phyloP scores from a whole-genome alignment of 2,797 vertebrate genomes.

The Epinephelus coioides region DNA sequence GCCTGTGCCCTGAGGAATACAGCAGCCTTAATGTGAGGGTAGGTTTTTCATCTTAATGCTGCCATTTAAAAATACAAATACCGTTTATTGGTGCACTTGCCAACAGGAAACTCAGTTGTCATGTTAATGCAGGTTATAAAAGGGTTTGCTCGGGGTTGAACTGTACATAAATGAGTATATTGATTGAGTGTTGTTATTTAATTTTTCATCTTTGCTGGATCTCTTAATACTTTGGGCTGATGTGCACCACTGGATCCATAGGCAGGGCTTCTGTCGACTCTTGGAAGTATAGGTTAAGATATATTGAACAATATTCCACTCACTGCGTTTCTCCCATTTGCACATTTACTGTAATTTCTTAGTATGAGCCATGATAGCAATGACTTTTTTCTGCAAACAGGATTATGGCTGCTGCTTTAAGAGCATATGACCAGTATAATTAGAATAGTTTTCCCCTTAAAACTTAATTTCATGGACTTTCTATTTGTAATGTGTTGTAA shows the following conservation, averaged over 20 bases:
- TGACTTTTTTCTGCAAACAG: neutral
- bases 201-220: slow-evolving; percentile 21
- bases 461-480: slow-evolving; percentile 3
- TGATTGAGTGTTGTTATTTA: slow-evolving; percentile 33
- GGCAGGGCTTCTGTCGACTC: neutral
- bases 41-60: slow-evolving; percentile 60
- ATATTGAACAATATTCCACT: neutral
- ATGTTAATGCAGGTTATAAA: slow-evolving; percentile 8
- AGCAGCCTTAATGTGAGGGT: slow-evolving; percentile 65
- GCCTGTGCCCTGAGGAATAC: slow-evolving; percentile 59
- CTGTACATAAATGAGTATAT: slow-evolving; percentile 19
- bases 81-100: slow-evolving; percentile 1
- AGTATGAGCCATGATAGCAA: neutral
- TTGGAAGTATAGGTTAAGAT: neutral
- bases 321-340: neutral
- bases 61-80: slow-evolving; percentile 18
- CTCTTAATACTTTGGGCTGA: neutral
- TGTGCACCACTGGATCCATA: neutral
- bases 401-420: slow-evolving; percentile 11
- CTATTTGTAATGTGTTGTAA: neutral
- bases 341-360: slow-evolving; percentile 23
- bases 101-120: neutral
- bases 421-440: neutral
- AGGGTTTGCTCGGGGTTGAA: neutral
- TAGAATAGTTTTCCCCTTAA: neutral